These are phyloP conservation scores for Garrulus glandarius DNA, from an alignment of 2,797 vertebrate species.

Conservation along the genomic window DNA sequence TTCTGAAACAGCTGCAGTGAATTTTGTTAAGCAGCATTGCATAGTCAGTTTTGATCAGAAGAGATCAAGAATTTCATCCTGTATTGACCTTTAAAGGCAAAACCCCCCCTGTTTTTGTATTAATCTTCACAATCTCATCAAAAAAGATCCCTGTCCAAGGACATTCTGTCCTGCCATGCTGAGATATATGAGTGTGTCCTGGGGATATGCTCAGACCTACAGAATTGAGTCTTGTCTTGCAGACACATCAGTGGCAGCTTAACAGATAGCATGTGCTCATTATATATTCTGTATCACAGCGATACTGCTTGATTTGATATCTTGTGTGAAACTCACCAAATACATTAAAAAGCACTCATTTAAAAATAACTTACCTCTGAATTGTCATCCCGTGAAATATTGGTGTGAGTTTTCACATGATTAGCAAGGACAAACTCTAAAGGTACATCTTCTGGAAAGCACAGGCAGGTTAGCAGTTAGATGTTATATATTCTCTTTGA, in stretches of 20 bases:
- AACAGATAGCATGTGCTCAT: not conserved
- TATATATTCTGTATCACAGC: not conserved
- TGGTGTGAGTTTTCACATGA: not conserved
- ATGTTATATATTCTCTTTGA: slow-evolving; percentile 30
- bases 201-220: not conserved
- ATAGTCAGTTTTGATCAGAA: not conserved
- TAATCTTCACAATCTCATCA: not conserved
- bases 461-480: not conserved
- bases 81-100: not conserved
- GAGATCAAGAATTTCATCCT: not conserved
- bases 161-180: not conserved
- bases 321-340: not conserved
- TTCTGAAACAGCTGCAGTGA: not conserved
- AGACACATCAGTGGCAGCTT: not conserved
- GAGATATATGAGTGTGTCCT: not conserved
- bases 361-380: not conserved
- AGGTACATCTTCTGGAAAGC: not conserved
- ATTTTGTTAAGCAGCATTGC: not conserved
- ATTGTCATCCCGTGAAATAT: not conserved
- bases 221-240: not conserved
- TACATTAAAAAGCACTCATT: not conserved
- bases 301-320: not conserved
- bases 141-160: not conserved
- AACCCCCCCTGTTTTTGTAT: fast-evolving
- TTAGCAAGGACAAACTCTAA: not conserved